These are phyloP conservation scores for Knipowitschia caucasica DNA, from an alignment of 2,797 vertebrate genomes.

Conservation along the genomic window DNA sequence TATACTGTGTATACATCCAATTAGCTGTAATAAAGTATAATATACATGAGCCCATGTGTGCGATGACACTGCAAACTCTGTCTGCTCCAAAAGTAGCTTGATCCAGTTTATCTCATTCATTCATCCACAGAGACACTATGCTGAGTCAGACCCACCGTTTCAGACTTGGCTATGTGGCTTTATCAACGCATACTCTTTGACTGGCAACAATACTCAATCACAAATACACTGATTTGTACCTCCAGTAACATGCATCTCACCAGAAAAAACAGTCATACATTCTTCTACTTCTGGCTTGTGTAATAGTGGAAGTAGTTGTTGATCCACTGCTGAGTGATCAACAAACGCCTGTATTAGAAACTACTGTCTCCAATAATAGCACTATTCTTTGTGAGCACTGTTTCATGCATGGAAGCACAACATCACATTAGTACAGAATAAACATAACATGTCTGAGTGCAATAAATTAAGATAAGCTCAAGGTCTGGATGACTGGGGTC, in stretches of 20 bases:
- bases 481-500: background rate
- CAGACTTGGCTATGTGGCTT: slow-evolving; percentile 15
- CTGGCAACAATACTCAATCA: background rate
- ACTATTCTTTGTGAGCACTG: background rate
- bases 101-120: slow-evolving; percentile 41
- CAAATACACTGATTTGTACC: background rate
- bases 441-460: background rate
- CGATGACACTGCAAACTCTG: slow-evolving; percentile 22
- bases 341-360: too few relatives aligned
- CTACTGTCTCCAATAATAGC: too few relatives aligned
- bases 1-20: slow-evolving; percentile 94
- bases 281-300: too few relatives aligned
- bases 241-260: background rate
- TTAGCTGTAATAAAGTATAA: slow-evolving; percentile 61
- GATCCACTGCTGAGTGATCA: too few relatives aligned
- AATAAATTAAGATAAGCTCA: background rate
- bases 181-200: background rate
- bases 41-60: slow-evolving; percentile 20
- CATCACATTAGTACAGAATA: background rate
- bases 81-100: slow-evolving; percentile 36
- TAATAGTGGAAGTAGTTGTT: too few relatives aligned
- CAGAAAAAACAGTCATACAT: too few relatives aligned
- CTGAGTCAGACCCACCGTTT: slow-evolving; percentile 53
- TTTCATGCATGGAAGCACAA: background rate
- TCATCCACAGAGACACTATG: slow-evolving; percentile 62